phyloP scores from a whole-genome alignment of 2,113 vertebrate genomes.

The Forbesichthys agassizii region DNA sequence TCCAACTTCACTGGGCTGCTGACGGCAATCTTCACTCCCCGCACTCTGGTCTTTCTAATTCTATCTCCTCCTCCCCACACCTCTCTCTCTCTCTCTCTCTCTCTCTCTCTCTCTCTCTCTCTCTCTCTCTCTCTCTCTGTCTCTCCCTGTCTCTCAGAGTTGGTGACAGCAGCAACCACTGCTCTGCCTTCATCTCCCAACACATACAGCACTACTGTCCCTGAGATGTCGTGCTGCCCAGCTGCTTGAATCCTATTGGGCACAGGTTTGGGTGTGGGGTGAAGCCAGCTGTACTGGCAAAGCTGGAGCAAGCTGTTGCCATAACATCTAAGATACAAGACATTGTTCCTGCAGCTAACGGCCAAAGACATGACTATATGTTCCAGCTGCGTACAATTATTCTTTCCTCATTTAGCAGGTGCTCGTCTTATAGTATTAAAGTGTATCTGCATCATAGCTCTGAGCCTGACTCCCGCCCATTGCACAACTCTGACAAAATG shows the following conservation, averaged over 20 bases:
- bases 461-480: no score
- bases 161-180: not conserved
- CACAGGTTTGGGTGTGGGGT: not conserved
- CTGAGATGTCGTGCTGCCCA: conserved; percentile 22
- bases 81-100: conserved; percentile 2
- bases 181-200: conserved; percentile 38
- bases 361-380: conserved; percentile 9
- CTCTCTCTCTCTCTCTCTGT: no score
- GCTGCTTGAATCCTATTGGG: conserved; percentile 12
- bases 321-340: not conserved
- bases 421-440: no score
- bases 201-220: not conserved
- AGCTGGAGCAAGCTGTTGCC: conserved; percentile 6
- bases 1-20: conserved; percentile 61
- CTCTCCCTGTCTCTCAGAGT: not conserved
- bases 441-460: no score
- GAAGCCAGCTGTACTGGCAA: conserved; percentile 37
- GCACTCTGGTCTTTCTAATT: not conserved
- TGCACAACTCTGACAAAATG: no score
- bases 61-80: not conserved
- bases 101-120: not conserved
- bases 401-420: no score
- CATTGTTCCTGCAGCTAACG: conserved; percentile 14
- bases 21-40: conserved; percentile 47
- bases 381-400: no score